phyloP scores from a whole-genome alignment of 2,113 vertebrate species.

The Pogona vitticeps region DNA sequence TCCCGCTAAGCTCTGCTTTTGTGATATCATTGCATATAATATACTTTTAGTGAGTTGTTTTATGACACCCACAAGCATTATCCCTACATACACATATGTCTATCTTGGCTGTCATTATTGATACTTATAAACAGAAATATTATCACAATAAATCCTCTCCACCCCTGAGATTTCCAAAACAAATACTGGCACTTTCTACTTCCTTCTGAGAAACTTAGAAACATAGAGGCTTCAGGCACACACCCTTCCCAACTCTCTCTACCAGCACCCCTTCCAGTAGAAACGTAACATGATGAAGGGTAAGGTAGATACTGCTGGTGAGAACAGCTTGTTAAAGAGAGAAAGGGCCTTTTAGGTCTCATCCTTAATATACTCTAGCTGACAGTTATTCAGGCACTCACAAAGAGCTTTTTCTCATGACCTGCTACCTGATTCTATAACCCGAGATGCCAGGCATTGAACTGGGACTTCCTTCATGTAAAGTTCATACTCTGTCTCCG shows the following conservation, averaged over 20 bases:
- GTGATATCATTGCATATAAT: too few species aligned
- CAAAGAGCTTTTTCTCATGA: background rate
- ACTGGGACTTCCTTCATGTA: background rate
- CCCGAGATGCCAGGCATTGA: background rate
- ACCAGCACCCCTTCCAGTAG: background rate
- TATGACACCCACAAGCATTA: too few species aligned
- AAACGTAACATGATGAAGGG: background rate
- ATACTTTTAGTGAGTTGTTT: too few species aligned
- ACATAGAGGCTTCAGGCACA: background rate
- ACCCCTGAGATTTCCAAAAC: too few species aligned
- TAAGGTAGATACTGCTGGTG: background rate
- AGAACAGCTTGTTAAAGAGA: background rate
- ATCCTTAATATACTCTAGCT: background rate
- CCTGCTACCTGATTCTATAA: background rate
- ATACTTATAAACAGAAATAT: too few species aligned
- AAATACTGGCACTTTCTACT: too few species aligned
- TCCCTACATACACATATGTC: too few species aligned
- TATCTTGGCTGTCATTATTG: too few species aligned
- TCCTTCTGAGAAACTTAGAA: too few species aligned
- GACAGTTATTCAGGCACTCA: background rate
- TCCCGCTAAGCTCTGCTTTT: too few species aligned
- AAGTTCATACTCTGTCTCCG: background rate
- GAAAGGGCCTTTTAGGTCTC: background rate
- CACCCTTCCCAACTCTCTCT: too few species aligned
- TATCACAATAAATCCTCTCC: too few species aligned